A percentile compares a stretch with the other conserved stretches of the same genome.
These are phyloP conservation scores for Coelinius sp. DNA, from an alignment of 2,888 invertebrate species.

Conservation along the genomic window DNA sequence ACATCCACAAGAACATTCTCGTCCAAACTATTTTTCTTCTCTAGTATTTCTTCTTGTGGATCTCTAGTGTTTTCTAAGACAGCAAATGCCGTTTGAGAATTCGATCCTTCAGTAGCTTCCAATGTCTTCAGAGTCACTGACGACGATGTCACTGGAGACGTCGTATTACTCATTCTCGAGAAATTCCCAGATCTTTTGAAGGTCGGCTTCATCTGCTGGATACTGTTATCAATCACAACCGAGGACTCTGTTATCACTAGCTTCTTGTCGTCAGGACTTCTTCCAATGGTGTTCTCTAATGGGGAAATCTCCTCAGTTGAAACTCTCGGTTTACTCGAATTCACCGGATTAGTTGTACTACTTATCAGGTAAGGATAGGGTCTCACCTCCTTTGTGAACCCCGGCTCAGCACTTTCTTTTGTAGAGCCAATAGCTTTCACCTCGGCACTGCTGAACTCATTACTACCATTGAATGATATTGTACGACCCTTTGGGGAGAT, in stretches of 20 bases:
- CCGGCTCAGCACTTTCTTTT: constrained; percentile 1
- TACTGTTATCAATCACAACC: constrained; percentile 57
- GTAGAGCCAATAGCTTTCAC: constrained; percentile 29
- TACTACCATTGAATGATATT: constrained; percentile 53
- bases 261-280: constrained; percentile 50
- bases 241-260: constrained; percentile 57
- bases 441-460: constrained; percentile 47
- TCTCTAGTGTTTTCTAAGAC: not conserved
- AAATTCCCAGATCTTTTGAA: constrained; percentile 51
- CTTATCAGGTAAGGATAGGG: constrained; percentile 57
- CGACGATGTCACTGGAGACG: not conserved
- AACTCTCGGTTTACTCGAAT: constrained; percentile 8
- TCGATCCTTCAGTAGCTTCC: not conserved
- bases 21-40: constrained; percentile 46
- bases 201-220: constrained; percentile 56
- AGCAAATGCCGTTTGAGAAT: not conserved
- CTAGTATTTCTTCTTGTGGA: not conserved
- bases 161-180: constrained; percentile 33
- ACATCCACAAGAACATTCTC: constrained; percentile 54
- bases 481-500: constrained; percentile 53
- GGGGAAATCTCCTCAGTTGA: constrained; percentile 54
- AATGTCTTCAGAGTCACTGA: not conserved
- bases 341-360: constrained; percentile 6
- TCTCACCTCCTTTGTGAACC: constrained; percentile 42
- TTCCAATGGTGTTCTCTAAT: constrained; percentile 60